Conservation (phyloP, 2,888 invertebrate genomes). For the Alviniconcha strummeri region DNA sequence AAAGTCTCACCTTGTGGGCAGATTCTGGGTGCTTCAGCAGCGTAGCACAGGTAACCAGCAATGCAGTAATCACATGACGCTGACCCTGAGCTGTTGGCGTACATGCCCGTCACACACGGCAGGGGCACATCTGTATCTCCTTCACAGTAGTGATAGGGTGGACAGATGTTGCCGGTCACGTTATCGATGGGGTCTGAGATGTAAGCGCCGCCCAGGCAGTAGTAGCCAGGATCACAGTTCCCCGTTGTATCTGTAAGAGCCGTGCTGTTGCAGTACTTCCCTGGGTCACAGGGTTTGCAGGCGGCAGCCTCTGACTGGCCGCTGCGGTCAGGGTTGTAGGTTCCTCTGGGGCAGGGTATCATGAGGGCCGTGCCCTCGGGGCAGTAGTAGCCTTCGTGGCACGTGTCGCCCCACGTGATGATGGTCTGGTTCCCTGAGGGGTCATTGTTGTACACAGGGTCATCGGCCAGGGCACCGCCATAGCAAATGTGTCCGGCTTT, state of each 20-base stretch:
- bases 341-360: slow-evolving; percentile 67
- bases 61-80: slow-evolving; percentile 61
- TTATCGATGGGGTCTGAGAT: slow-evolving; percentile 56
- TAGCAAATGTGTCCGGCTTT: slow-evolving; percentile 71
- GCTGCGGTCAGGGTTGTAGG: slow-evolving; percentile 62
- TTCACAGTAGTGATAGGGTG: slow-evolving; percentile 61
- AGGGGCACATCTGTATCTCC: slow-evolving; percentile 55
- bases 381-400: slow-evolving; percentile 69
- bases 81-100: slow-evolving; percentile 67
- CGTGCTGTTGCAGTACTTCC: slow-evolving; percentile 67
- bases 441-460: slow-evolving; percentile 70
- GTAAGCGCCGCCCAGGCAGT: slow-evolving; percentile 65
- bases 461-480: slow-evolving; percentile 56
- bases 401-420: slow-evolving; percentile 67
- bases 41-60: slow-evolving; percentile 64
- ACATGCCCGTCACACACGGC: slow-evolving; percentile 62
- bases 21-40: slow-evolving; percentile 58
- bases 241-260: slow-evolving; percentile 62
- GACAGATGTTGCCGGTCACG: slow-evolving; percentile 66
- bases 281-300: slow-evolving; percentile 67
- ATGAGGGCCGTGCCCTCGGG: slow-evolving; percentile 64
- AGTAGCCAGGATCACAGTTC: slow-evolving; percentile 65
- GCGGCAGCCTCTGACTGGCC: slow-evolving; percentile 50
- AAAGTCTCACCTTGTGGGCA: slow-evolving; percentile 64
- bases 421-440: slow-evolving; percentile 63